Evolutionary conservation across 2,113 vertebrate genomes (phyloP).

Genomic region (Castor canadensis): DNA sequence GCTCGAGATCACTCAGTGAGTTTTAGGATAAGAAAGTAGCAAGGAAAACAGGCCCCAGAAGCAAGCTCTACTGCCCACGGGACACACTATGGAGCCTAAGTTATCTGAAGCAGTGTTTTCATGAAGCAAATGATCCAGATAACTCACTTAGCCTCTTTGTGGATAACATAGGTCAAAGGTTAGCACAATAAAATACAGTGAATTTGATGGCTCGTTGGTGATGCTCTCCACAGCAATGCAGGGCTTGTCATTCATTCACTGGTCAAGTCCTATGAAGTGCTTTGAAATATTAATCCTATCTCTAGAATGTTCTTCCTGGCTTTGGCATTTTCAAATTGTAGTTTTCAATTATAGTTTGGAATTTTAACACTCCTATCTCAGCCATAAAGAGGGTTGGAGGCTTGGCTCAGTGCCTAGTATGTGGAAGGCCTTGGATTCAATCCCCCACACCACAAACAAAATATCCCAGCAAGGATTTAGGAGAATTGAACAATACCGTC

Average conservation of each 20-base stretch:
- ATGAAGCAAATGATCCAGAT: not conserved
- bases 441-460: no score
- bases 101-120: not conserved
- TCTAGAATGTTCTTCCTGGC: not conserved
- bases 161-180: constrained; percentile 2
- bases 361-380: not conserved
- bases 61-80: not conserved
- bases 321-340: not conserved
- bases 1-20: not conserved
- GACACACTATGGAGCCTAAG: not conserved
- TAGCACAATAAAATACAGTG: not conserved
- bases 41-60: not conserved
- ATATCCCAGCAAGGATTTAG: not conserved
- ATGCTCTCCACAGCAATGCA: not conserved
- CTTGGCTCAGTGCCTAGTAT: no score
- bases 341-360: not conserved
- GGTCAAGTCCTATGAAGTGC: not conserved
- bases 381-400: not conserved
- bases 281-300: not conserved
- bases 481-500: not conserved
- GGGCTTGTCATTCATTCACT: not conserved
- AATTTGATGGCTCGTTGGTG: not conserved
- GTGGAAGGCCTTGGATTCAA: no score
- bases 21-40: not conserved
- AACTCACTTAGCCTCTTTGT: not conserved